Evolutionary conservation across 2,888 invertebrate species (phyloP).

Genomic region (Drosophila anomelani): DNA sequence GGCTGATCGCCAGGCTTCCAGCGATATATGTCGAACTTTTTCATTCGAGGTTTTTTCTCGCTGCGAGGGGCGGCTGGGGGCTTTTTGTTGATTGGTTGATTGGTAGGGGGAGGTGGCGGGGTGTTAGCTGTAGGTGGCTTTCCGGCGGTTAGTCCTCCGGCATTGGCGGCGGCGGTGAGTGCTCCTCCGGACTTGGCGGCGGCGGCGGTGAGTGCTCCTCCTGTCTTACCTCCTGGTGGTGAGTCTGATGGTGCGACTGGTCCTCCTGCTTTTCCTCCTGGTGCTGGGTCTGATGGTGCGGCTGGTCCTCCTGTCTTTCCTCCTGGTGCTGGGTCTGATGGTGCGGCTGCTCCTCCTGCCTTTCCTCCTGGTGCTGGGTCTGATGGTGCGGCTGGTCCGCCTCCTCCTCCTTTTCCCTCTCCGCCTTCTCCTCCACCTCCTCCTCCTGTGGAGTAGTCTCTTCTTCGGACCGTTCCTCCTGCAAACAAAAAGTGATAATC

Average conservation of each 20-base stretch:
- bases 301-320: not conserved
- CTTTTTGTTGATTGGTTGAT: not conserved
- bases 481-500: no score
- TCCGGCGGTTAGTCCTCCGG: not conserved
- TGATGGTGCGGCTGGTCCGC: not conserved
- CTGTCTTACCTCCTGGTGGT: not conserved
- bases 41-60: constrained; percentile 84
- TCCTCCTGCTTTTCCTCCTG: not conserved
- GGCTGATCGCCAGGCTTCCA: constrained; percentile 95
- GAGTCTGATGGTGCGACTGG: not conserved
- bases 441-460: constrained; percentile 5
- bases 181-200: not conserved
- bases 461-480: not conserved
- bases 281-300: not conserved
- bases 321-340: not conserved
- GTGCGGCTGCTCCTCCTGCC: not conserved
- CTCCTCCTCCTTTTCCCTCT: not conserved
- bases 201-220: not conserved
- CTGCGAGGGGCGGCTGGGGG: not conserved
- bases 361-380: not conserved
- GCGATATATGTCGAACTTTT: constrained; percentile 93
- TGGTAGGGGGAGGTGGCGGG: not conserved
- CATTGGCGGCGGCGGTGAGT: not conserved
- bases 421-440: not conserved
- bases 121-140: not conserved